A percentile compares a stretch with the other conserved stretches of the same genome.
phyloP scores from a whole-genome alignment of 2,888 invertebrate genomes.

The Magallana nippona region DNA sequence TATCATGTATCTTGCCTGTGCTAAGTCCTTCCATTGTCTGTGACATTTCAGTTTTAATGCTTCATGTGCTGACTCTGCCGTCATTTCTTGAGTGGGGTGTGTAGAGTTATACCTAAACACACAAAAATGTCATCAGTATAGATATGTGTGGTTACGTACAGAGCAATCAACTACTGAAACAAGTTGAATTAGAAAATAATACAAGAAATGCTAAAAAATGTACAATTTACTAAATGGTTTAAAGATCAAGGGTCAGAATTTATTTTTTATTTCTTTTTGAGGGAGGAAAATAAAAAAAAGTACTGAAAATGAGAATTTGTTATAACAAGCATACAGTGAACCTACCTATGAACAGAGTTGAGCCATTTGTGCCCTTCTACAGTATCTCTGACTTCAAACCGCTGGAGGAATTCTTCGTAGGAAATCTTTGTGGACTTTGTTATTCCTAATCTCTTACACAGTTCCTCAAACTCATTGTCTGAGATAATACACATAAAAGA shows the following conservation, averaged over 20 bases:
- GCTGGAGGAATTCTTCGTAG: conserved; percentile 75
- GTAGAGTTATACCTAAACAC: conserved; percentile 71
- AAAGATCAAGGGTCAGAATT: too few species aligned
- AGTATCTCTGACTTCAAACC: conserved; percentile 76
- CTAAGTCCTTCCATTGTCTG: conserved; percentile 74
- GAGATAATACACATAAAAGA: conserved; percentile 75
- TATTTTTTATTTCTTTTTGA: too few species aligned
- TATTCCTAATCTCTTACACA: conserved; percentile 74
- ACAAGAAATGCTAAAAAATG: too few species aligned
- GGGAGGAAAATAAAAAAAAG: too few species aligned
- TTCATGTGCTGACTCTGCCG: conserved; percentile 74
- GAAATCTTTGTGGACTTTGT: conserved; percentile 66
- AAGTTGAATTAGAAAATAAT: too few species aligned
- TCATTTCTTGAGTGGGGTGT: conserved; percentile 64
- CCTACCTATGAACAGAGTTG: conserved; percentile 76
- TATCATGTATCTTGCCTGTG: conserved; percentile 74
- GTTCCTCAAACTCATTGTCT: conserved; percentile 74
- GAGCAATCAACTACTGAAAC: too few species aligned
- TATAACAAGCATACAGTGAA: not conserved
- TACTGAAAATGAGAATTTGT: too few species aligned
- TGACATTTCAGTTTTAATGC: conserved; percentile 72
- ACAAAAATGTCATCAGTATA: too few species aligned
- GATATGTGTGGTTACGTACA: too few species aligned
- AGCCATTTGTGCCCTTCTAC: conserved; percentile 78
- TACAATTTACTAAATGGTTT: too few species aligned